Evolutionary conservation across 2,888 invertebrate species (phyloP), one percentile per base, ranked within the genome.

Genomic region (Eupithecia abbreviata): DNA sequence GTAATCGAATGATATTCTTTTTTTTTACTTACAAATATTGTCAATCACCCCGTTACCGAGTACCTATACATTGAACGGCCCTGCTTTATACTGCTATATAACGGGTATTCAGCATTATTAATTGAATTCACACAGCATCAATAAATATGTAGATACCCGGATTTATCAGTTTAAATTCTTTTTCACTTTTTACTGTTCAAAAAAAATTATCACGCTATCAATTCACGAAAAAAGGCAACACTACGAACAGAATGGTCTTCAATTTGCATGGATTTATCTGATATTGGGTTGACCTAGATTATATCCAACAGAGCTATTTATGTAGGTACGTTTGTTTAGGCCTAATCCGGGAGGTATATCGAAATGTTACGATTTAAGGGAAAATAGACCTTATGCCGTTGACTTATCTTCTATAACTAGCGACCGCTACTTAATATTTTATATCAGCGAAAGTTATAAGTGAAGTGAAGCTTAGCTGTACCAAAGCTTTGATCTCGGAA

Each of bases 221-320:
- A 43, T 68, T 9, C 15, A 47, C 43, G 12, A 13, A 45, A 47
- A n/a, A 15, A n/a, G 51, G 15, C 42, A 12, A 65, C 73, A 69
- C 65, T 69, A 68, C 43, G n/a, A 55, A 71, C 30, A 55, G 51
- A 71, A 74, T 71, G 67, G 55, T 18, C 30, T 18, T 76, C 68
- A 82, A 81, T 83, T 76, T 73, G 78, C 72, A 79, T 77, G 77
- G 83, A 66, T 74, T 81, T 77, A 79, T 84, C 82, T 84, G 84
- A 88, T 89, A 88, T 86, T 84, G 84, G 86, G 82, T 84, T 89
- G 89, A 89, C 90, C 90, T 85, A 88, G 84, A 90, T 90, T 86
- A 84, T 87, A 88, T 85, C 81, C 82, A 82, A 75, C 69, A 74
- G 65, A 51, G 51, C 42, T 80, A 74, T 83, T 83, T 81, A 76